A percentile compares a stretch with the other conserved stretches of the same genome.
phyloP scores from a whole-genome alignment of 2,113 vertebrate species.

The Aleadryas rufinucha region DNA sequence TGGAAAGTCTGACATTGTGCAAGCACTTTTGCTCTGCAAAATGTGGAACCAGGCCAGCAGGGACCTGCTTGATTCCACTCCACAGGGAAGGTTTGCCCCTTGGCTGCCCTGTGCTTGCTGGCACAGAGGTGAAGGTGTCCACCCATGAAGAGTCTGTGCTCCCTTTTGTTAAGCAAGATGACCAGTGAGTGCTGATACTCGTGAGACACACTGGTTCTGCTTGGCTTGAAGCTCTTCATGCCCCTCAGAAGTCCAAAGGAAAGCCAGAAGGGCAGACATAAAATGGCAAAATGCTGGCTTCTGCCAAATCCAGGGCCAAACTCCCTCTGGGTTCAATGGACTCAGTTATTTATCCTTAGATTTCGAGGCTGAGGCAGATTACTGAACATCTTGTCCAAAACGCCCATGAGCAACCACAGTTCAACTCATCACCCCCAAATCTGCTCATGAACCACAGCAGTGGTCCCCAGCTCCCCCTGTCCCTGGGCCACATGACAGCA shows the following conservation, averaged over 20 bases:
- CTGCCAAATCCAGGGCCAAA: background rate
- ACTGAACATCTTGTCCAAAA: background rate
- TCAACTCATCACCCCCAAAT: background rate
- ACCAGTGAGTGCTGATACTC: too few relatives aligned
- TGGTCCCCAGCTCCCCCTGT: background rate
- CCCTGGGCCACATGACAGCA: background rate
- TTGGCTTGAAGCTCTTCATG: too few relatives aligned
- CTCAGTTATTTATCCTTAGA: background rate
- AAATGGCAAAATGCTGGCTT: background rate
- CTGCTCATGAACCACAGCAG: background rate
- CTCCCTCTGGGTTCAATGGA: background rate
- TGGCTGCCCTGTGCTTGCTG: background rate
- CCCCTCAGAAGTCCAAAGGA: background rate
- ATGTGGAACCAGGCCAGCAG: background rate
- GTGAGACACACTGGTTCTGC: too few relatives aligned
- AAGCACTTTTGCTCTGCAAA: background rate
- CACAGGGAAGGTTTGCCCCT: background rate
- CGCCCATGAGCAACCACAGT: background rate
- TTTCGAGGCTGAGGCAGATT: background rate
- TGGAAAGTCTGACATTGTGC: background rate
- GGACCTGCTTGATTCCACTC: background rate
- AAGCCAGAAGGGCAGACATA: background rate
- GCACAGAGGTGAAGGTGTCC: background rate
- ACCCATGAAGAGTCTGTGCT: too few relatives aligned
- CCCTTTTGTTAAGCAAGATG: too few relatives aligned